Evolutionary conservation across 2,797 vertebrate species (phyloP).

Genomic region (Prunella strophiata): DNA sequence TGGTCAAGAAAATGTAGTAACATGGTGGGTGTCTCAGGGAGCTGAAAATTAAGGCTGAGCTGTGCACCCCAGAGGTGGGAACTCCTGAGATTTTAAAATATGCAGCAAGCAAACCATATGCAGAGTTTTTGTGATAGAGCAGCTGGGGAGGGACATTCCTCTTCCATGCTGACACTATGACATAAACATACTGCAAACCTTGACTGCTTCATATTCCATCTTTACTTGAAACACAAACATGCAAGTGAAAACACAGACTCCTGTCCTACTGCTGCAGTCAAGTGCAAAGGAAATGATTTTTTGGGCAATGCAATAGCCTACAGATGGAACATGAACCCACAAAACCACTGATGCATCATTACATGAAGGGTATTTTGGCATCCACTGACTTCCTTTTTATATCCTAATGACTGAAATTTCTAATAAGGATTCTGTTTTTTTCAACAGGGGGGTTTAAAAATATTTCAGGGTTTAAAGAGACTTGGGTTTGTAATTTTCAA

Average conservation of each 20-base stretch:
- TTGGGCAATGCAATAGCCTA: background rate
- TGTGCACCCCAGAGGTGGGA: background rate
- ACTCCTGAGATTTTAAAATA: background rate
- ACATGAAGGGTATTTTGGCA: background rate
- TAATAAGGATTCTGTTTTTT: background rate
- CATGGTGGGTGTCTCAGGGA: background rate
- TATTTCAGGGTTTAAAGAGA: background rate
- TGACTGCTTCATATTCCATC: background rate
- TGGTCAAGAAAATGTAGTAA: background rate
- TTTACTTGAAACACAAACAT: background rate
- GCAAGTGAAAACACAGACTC: background rate
- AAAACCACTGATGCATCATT: background rate
- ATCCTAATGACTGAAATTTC: background rate
- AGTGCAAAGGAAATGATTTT: background rate
- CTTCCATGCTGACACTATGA: background rate
- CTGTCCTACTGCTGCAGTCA: background rate
- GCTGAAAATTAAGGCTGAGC: background rate
- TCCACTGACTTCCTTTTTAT: background rate
- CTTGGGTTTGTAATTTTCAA: background rate
- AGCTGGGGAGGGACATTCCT: background rate
- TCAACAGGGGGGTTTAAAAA: background rate
- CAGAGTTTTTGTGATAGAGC: background rate
- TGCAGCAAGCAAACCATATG: background rate
- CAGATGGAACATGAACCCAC: background rate
- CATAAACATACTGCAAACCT: background rate